Evolutionary conservation across 2,888 invertebrate genomes (phyloP), one percentile per base, ranked within the genome.

Genomic region (Clistopyga incitator): DNA sequence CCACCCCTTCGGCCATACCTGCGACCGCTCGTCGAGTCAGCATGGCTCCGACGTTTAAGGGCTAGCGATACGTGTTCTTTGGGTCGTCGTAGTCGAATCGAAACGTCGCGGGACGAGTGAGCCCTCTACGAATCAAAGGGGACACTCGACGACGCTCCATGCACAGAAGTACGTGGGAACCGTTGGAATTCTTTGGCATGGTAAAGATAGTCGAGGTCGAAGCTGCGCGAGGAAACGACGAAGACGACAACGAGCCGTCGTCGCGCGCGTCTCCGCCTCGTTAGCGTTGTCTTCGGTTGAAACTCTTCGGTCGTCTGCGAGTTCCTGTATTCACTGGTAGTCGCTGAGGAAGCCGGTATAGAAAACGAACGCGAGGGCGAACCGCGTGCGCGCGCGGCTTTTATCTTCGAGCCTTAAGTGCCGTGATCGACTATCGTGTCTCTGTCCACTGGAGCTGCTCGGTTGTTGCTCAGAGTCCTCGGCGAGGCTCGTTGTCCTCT

Each of bases 1-100:
- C 91, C 92, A 93, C 93, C 93, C 92, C 91, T 90, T 90, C 90
- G 90, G 92, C 92, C 91, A 92, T 93, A 89, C 88, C 90, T 87
- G 88, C 87, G 87, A 84, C 52, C 74, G 29, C 81, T 59, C 78
- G 59, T 72, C 70, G 77, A 78, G 80, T 78, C 90, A 91, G 88
- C 87, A 92, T 91, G 92, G 92, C 92, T 89, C 88, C 87, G 87
- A 68, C 71, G 77, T 54, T 72, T 71, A 70, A 25, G 45, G 68
- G 56, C 47, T 71, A 54, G 64, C 56, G 72, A 67, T 76, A 70
- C 75, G 68, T 75, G 74, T 56, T 74, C 70, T 18, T 47, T 61
- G 11, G 29, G 42, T 68, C 52, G 52, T 47, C 56, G 47, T 56
- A 15, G 78, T 59, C 82, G 82, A 82, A 82, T 82, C 75, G 61